Base-by-base conservation (phyloP, 2,888 invertebrate species). In the Platycnemis pennipes region DNA sequence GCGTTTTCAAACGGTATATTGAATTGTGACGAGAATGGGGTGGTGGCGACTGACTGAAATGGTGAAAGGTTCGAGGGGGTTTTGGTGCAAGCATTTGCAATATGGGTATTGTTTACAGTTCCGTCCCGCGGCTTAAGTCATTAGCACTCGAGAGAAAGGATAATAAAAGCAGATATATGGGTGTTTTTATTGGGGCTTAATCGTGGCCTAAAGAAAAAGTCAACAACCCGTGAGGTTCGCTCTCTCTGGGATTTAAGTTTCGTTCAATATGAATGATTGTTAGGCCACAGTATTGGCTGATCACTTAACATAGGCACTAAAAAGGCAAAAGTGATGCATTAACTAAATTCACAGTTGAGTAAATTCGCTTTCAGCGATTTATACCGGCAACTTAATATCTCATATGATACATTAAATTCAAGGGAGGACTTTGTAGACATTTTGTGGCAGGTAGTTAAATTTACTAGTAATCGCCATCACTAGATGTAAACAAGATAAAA, bases 141-240 rank as follows among this genome's bases (percentile, higher is more conserved):
- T 77, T 77, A 77, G 77, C 77, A 77, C 77, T 77, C 77, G 77
- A 49, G 77, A 37, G 77, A 77, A 37, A 77, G 77, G 77, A 37
- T 37, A 11, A 37, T 77, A 37, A 77, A 37, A 11, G 26, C 2
- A 77, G 77, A 77, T 77, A n/a, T n/a, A 77, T 37, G 37, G 77
- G 77, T 37, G 37, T 8, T 77, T 31, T 26, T 22, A 77, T 77
- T 77, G 5, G 77, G 77, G 8, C 77, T 8, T 22, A 37, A 37
- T 77, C 77, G 77, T 77, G 77, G 37, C 77, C 77, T 77, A 31
- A 77, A 77, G 77, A 37, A 37, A 31, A 11, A n/a, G 37, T 77
- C 37, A 77, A 37, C 26, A 37, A 31, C 77, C 11, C 37, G 37
- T 77, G 77, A 37, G 77, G 13, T 7, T 11, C 37, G 37, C 37